Base-by-base conservation (phyloP, 1,140 invertebrate species). In the Meloidogyne chitwoodi region DNA sequence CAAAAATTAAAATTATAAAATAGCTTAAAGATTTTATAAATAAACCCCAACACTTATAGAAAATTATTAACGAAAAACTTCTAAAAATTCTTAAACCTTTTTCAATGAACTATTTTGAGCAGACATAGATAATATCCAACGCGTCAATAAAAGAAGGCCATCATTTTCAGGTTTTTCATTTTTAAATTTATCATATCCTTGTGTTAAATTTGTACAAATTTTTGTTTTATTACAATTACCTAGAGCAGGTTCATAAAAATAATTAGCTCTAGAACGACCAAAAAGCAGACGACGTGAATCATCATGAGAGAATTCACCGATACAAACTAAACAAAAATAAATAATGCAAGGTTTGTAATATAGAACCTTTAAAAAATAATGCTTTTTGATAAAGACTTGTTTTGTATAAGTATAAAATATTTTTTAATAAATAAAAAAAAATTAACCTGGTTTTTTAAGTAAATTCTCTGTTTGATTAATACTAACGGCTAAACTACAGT, bases 251-350 rank as follows among this genome's bases (percentile, higher is more conserved):
- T 72, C 70, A 34, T 72, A 22, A 31, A 72, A 72, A 72, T 72
- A 72, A 29, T 44, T n/a, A 27, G 64, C 70, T 56, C 27, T 27
- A 56, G 70, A 72, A 29, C 70, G 70, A n/a, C 70, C 70, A 27
- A 72, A 14, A 56, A 26, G 41, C 6, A 11, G 41, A 48, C 4
- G 41, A n/a, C 48, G 70, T 19, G 41, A 26, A 19, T 12, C 11
- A 63, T 72, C 48, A 27, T 63, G 31, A 56, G 70, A 72, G 56
- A 72, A 72, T 34, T 72, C 70, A 22, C 70, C 70, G 3, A 72
- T 29, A 62, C 70, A 72, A 4, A 4, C 70, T 72, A 48, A 48
- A 48, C 14, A 48, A 48, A 48, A 48, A 14, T 41, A 41, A 41
- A 41, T 11, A 14, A 14, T 41, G 8, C 11, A 14, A 12, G 38